phyloP scores from a whole-genome alignment of 2,797 vertebrate species.

The Holocentrus rufus region DNA sequence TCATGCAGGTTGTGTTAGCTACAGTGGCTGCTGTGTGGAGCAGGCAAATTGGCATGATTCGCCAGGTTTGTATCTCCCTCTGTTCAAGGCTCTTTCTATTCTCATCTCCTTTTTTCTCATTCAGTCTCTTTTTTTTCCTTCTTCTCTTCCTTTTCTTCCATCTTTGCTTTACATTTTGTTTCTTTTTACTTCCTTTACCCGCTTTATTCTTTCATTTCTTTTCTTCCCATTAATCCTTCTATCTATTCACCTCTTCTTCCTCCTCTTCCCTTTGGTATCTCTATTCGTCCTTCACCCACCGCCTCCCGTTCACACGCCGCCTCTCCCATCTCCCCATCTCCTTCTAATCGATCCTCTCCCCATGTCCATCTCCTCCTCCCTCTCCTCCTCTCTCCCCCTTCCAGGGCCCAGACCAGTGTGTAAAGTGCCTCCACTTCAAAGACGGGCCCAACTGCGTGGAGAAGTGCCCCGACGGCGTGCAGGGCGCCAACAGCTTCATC shows the following conservation, averaged over 20 bases:
- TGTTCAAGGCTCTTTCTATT: conserved; percentile 15
- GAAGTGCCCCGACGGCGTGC: conserved; percentile 95
- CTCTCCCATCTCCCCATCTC: conserved; percentile 4
- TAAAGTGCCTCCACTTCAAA: conserved; percentile 94
- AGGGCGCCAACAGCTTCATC: conserved; percentile 95
- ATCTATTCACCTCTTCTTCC: neutral
- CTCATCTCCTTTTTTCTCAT: neutral
- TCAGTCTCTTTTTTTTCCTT: conserved; percentile 13
- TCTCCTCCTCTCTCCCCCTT: conserved; percentile 11
- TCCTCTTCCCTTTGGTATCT: conserved; percentile 30
- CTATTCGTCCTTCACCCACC: conserved; percentile 4
- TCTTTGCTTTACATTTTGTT: conserved; percentile 16
- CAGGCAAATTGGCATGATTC: conserved; percentile 62
- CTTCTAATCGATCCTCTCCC: conserved; percentile 26
- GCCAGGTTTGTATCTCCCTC: conserved; percentile 58
- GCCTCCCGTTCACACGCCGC: conserved; percentile 11
- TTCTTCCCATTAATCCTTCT: neutral
- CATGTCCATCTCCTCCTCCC: conserved; percentile 9
- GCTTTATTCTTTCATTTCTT: neutral
- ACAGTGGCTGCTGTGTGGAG: conserved; percentile 45
- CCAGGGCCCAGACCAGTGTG: conserved; percentile 94
- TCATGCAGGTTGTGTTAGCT: conserved; percentile 34
- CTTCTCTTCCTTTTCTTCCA: conserved; percentile 31
- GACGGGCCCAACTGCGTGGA: conserved; percentile 98
- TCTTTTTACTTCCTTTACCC: neutral